Evolutionary conservation across 2,113 vertebrate species (phyloP), one percentile per base, ranked within the genome.

Genomic region (Platycercus adscitus): DNA sequence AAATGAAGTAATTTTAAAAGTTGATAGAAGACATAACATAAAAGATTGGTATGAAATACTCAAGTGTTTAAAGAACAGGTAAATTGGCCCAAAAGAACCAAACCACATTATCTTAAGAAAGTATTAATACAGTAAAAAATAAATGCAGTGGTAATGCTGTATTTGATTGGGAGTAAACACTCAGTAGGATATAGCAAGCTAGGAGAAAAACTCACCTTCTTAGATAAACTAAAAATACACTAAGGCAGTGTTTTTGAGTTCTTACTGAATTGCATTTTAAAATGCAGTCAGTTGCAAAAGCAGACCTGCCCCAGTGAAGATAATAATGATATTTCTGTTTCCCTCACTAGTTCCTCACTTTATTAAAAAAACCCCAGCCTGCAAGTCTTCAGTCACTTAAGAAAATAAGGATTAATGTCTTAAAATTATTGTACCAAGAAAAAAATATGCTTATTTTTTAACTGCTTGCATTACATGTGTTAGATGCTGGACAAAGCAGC

Each of bases 81-180:
- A 43, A 61, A 66, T 31, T 49, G 64, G 47, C 18, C 18, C 46
- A 33, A 52, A 75, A 33, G 29, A 73, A 73, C 11, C 26, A 26
- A 78, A 81, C 23, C 28, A 17, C 23, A 53, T 91, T 88, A 46
- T 46, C 66, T 86, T 47, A 55, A 84, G 18, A 84, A 13, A 6
- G 29, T 52, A 70, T 28, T 87, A 88, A 91, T 79, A 93, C 1
- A 83, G 24, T 71, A 77, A 95, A 93, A 86, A 94, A 92, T 46
- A 88, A 71, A 90, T 86, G 49, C 19, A 73, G 50, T 93, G 47
- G n/a, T 88, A 89, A 83, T 77, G 29, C 23, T 53, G 6, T 26
- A 87, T 94, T 94, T 94, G 56, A 89, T 44, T 41, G 14, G 49
- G 44, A 90, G 46, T 72, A 94, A 93, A 95, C 85, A 73, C 91